Percentiles rank a stretch among this genome's conserved stretches.
Evolutionary conservation across 92 coral and sea anemone species (phyloP).

Genomic region (Umimayanthus chanpuru): DNA sequence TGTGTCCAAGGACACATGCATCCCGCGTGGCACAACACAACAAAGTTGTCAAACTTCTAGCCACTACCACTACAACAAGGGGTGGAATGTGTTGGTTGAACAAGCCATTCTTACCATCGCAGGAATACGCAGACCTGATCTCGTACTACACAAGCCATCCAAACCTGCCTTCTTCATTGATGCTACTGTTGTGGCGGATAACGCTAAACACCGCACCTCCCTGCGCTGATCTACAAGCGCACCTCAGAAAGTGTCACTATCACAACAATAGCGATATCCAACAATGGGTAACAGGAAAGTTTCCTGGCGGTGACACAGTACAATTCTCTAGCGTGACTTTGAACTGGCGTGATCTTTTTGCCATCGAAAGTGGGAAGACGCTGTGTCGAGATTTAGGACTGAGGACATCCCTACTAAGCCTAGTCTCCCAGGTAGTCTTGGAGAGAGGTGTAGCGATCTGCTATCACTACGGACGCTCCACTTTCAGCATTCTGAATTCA

Average conservation of each 20-base stretch:
- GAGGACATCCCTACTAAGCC: constrained; percentile 3
- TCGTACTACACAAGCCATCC: constrained; percentile 5
- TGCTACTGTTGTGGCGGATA: constrained; percentile 32
- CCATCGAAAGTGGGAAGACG: background rate
- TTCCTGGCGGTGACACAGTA: background rate
- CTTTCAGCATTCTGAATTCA: too few relatives aligned
- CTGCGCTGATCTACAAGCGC: background rate
- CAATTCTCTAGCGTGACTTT: background rate
- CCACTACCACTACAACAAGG: background rate
- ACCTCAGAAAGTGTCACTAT: background rate
- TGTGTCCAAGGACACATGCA: constrained; percentile 33
- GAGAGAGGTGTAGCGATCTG: constrained; percentile 23
- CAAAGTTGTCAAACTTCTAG: background rate
- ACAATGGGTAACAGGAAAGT: background rate
- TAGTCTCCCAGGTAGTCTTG: constrained; percentile 26
- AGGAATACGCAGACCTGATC: constrained; percentile 43
- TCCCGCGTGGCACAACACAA: constrained; percentile 41
- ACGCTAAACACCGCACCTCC: too few relatives aligned
- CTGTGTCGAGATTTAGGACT: background rate
- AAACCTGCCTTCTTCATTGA: constrained; percentile 16
- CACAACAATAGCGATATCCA: background rate
- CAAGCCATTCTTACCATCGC: constrained; percentile 49
- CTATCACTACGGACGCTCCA: background rate
- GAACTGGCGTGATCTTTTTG: constrained; percentile 15
- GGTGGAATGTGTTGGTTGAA: constrained; percentile 17